Evolutionary conservation across 2,797 vertebrate genomes (phyloP).

Genomic region (Taenioides sp.): DNA sequence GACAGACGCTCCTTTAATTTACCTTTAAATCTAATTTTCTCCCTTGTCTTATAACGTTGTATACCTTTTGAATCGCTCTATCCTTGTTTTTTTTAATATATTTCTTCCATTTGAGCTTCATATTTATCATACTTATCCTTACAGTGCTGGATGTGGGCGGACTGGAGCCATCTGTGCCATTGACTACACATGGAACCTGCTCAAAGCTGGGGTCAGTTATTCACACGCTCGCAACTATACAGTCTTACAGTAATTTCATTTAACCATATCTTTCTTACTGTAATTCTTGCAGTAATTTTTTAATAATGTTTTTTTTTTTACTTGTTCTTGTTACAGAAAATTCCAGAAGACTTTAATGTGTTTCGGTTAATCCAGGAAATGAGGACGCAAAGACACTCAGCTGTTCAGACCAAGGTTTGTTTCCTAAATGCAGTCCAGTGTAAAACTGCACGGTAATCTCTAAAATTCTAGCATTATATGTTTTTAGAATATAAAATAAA

Average conservation of each 20-base stretch:
- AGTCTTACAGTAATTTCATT: not conserved
- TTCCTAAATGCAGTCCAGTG: not conserved
- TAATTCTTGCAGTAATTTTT: too few relatives aligned
- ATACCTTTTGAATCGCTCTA: not conserved
- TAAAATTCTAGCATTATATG: too few relatives aligned
- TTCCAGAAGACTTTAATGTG: constrained; percentile 96
- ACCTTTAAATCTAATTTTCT: too few relatives aligned
- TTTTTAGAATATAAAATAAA: too few relatives aligned
- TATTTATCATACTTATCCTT: constrained; percentile 19
- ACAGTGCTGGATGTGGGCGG: constrained; percentile 96
- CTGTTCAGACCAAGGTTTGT: constrained; percentile 95
- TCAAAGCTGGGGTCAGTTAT: constrained; percentile 92
- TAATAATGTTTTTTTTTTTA: not conserved
- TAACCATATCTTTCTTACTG: not conserved
- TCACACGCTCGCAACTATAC: constrained; percentile 6
- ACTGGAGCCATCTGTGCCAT: constrained; percentile 98
- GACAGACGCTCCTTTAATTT: too few relatives aligned
- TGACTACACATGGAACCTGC: constrained; percentile 98
- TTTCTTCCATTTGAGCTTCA: not conserved
- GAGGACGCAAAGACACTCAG: constrained; percentile 97
- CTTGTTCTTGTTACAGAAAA: constrained; percentile 82
- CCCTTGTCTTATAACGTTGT: not conserved
- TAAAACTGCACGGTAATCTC: too few relatives aligned
- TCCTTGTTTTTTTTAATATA: too few relatives aligned
- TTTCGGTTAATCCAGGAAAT: constrained; percentile 98